Evolutionary conservation across 2,888 invertebrate genomes (phyloP).

Genomic region (Yponomeuta evonymella): DNA sequence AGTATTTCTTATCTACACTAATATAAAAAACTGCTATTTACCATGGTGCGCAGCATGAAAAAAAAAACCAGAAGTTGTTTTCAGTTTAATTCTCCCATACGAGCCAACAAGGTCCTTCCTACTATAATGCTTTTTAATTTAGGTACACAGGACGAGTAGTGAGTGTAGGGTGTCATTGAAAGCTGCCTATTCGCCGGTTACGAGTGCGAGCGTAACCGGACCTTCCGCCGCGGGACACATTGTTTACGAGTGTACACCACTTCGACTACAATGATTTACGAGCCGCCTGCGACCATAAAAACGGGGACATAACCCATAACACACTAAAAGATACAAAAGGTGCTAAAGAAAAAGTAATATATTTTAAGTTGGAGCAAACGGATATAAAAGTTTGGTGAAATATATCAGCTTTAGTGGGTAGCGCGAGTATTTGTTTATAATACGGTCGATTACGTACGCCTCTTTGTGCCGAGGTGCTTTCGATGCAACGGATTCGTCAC

Average conservation of each 20-base stretch:
- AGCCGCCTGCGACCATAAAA: slow-evolving; percentile 69
- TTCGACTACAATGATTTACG: slow-evolving; percentile 75
- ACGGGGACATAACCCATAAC: slow-evolving; percentile 66
- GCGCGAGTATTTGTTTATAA: slow-evolving; percentile 65
- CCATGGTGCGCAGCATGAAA: too few relatives aligned
- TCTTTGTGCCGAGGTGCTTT: slow-evolving; percentile 36
- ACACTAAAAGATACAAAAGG: slow-evolving; percentile 75
- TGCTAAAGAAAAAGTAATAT: slow-evolving; percentile 75
- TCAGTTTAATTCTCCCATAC: too few relatives aligned
- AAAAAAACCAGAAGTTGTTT: too few relatives aligned
- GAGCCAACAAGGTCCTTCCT: not conserved
- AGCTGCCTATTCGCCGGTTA: not conserved
- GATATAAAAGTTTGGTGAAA: slow-evolving; percentile 73
- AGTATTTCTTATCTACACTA: not conserved
- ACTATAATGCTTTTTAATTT: not conserved
- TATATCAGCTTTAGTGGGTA: slow-evolving; percentile 70
- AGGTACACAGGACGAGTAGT: not conserved
- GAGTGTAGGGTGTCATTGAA: slow-evolving; percentile 2
- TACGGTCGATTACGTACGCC: slow-evolving; percentile 65
- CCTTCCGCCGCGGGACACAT: slow-evolving; percentile 52
- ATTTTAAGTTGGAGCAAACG: slow-evolving; percentile 69
- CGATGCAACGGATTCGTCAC: slow-evolving; percentile 21
- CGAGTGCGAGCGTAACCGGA: slow-evolving; percentile 9
- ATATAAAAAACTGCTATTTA: not conserved
- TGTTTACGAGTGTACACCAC: slow-evolving; percentile 67